Conservation (phyloP, 2,797 vertebrate species). For the Acanthopagrus latus region DNA sequence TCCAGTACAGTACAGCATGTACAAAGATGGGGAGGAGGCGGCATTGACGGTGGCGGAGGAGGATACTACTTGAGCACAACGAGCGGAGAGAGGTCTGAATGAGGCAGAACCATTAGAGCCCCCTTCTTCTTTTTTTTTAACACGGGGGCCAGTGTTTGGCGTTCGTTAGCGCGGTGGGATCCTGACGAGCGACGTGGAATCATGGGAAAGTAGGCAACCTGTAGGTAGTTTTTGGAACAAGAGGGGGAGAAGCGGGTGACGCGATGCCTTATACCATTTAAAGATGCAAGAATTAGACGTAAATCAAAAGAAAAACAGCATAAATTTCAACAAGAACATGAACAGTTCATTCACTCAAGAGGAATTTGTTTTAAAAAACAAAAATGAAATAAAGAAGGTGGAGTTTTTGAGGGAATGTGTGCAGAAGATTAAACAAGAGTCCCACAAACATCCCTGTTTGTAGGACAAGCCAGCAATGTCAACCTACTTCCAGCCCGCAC, state of each 20-base stretch:
- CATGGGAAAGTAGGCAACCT: neutral
- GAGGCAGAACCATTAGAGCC: slow-evolving; percentile 60
- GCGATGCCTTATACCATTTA: neutral
- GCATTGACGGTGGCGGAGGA: slow-evolving; percentile 47
- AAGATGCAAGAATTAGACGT: neutral
- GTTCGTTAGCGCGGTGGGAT: slow-evolving; percentile 53
- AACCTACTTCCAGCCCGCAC: slow-evolving; percentile 73
- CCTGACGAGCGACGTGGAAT: slow-evolving; percentile 38
- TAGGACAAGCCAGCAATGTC: slow-evolving; percentile 71
- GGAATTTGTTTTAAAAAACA: neutral
- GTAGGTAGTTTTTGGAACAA: too few relatives aligned
- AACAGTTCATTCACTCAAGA: too few relatives aligned
- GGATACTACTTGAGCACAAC: slow-evolving; percentile 68
- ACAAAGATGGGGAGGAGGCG: slow-evolving; percentile 64
- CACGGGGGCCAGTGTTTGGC: slow-evolving; percentile 34
- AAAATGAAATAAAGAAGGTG: neutral
- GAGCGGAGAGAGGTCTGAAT: slow-evolving; percentile 65
- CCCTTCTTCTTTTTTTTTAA: slow-evolving; percentile 40
- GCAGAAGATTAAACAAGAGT: slow-evolving; percentile 25
- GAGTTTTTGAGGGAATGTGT: neutral
- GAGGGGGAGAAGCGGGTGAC: neutral
- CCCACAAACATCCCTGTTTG: slow-evolving; percentile 51
- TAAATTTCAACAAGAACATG: neutral
- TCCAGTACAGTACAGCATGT: slow-evolving; percentile 71
- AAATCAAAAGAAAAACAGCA: neutral